Evolutionary conservation across 1,140 invertebrate species (phyloP).

Genomic region (Lasioglossum albipes): DNA sequence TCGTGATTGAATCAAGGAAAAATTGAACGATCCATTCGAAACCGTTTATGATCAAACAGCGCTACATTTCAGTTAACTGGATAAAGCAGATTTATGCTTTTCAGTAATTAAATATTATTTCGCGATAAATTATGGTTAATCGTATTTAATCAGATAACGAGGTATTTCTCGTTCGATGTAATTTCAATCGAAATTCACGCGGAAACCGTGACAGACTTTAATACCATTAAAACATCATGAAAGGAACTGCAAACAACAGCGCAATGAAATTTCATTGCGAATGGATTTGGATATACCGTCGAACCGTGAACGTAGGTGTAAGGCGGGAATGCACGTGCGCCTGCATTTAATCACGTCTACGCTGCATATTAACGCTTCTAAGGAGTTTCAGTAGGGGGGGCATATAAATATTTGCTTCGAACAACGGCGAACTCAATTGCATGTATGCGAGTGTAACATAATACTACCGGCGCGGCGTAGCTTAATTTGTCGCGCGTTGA

Average conservation of each 20-base stretch:
- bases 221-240: neutral
- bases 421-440: too few species aligned
- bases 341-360: neutral
- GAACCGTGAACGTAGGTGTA: neutral
- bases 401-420: too few species aligned
- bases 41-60: too few species aligned
- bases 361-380: neutral
- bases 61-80: too few species aligned
- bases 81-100: too few species aligned
- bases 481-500: too few species aligned
- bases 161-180: neutral
- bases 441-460: too few species aligned
- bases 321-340: neutral
- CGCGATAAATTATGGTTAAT: neutral
- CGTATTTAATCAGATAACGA: neutral
- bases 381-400: too few species aligned
- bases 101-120: neutral
- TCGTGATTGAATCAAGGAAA: too few species aligned
- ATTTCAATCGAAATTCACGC: neutral
- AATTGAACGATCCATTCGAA: too few species aligned
- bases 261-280: constrained; percentile 4
- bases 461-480: too few species aligned
- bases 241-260: neutral
- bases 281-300: neutral
- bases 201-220: neutral